These are phyloP conservation scores for Sceliomorpha sp. DNA, from an alignment of 2,888 invertebrate genomes.

Conservation along the genomic window DNA sequence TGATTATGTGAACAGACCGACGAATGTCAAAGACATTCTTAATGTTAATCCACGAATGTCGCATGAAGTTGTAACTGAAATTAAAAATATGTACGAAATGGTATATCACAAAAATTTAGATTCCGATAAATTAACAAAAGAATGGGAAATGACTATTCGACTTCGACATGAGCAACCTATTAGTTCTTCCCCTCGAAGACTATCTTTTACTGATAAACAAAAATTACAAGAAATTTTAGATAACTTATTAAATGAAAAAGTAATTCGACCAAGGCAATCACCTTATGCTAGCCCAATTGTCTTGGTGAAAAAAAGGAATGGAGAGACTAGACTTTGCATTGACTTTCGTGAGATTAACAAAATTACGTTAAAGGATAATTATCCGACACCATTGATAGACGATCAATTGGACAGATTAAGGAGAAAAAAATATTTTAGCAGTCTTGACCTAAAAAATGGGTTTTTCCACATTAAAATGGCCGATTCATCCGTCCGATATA, in stretches of 20 bases:
- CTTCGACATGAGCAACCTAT: too few species aligned
- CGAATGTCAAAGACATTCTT: neutral
- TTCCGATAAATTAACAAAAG: too few species aligned
- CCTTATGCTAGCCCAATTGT: constrained; percentile 16
- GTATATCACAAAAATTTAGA: neutral
- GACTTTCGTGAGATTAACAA: constrained; percentile 11
- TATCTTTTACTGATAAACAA: constrained; percentile 20
- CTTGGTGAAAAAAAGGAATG: constrained; percentile 2
- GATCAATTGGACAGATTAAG: constrained; percentile 16
- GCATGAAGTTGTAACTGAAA: neutral
- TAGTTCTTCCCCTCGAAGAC: too few species aligned
- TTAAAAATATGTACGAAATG: too few species aligned
- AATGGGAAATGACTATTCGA: too few species aligned
- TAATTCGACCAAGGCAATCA: constrained; percentile 11
- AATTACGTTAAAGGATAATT: constrained; percentile 18
- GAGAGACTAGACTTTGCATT: constrained; percentile 6
- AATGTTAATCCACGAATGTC: neutral
- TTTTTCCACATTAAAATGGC: constrained; percentile 14
- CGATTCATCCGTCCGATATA: constrained; percentile 2
- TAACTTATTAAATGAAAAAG: constrained; percentile 1
- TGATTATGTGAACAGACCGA: neutral
- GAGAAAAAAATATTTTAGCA: constrained; percentile 12
- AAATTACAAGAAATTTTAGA: constrained; percentile 7
- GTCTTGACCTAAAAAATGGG: constrained; percentile 7
- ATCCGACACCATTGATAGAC: constrained; percentile 14